Evolutionary conservation across 2,797 vertebrate species (phyloP), one percentile per base, ranked within the genome.

Genomic region (Acipenser ruthenus): DNA sequence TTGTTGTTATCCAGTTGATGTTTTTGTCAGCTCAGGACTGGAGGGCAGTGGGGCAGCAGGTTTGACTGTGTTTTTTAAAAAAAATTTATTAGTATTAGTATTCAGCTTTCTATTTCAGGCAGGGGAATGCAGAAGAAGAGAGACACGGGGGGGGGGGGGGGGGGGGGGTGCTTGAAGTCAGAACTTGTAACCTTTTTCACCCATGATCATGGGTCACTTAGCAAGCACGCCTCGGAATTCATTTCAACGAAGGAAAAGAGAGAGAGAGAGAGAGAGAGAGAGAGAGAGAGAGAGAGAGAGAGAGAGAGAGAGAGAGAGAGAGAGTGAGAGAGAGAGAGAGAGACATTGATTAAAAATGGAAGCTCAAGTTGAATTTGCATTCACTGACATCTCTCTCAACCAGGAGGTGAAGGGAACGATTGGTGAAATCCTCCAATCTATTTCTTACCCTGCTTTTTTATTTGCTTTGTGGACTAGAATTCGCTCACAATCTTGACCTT

Each of bases 1-100:
- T 93, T 87, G 89, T 91, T 93, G 93, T 96, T 93, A 94, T 86
- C 87, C 88, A 88, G 82, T 87, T 93, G 93, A 95, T 89, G 88
- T 89, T 92, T 92, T 91, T 95, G 95, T 95, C 94, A 96, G 93
- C 79, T 92, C 81, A 80, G 87, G 89, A 85, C 92, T 84, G 85
- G 84, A 91, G 93, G 93, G 88, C 92, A 93, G 86, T 88, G 83
- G 89, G 92, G 84, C 86, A 87, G 87, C 88, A 90, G 91, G 90
- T 89, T 90, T 84, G 83, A 89, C 88, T 82, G 85, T 89, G 84
- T 88, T 86, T 82, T 86, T 82, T 85, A 85, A 76, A 77, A 76
- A 77, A 83, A 80, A 81, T 83, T 84, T 77, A 77, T 86, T 80
- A 79, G 67, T 23, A 73, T 56, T 56, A 60, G 50, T 73, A 76